phyloP scores from a whole-genome alignment of 2,113 vertebrate species.

The Hiodon alosoides region DNA sequence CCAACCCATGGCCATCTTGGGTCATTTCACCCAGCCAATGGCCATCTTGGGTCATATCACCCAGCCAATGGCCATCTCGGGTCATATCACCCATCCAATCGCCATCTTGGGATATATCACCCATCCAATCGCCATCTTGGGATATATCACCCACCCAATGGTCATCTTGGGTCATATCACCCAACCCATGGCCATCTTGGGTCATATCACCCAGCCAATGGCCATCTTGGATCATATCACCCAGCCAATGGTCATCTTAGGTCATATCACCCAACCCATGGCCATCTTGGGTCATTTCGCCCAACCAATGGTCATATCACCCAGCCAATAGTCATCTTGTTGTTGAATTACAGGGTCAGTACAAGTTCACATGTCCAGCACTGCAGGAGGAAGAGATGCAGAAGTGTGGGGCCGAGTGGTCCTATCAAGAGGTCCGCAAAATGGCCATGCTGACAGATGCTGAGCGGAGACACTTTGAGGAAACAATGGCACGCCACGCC shows the following conservation, averaged over 20 bases:
- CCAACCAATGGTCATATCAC: background rate
- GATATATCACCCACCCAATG: too few relatives aligned
- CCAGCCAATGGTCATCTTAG: too few relatives aligned
- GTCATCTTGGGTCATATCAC: background rate
- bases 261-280: too few relatives aligned
- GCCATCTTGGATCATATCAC: too few relatives aligned
- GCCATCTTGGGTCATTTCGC: too few relatives aligned
- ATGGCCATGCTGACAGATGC: slow-evolving; percentile 52
- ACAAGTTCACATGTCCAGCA: slow-evolving; percentile 58
- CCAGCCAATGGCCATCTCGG: background rate
- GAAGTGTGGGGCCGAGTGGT: slow-evolving; percentile 44
- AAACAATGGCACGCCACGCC: slow-evolving; percentile 47
- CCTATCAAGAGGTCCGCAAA: slow-evolving; percentile 57
- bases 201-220: too few relatives aligned
- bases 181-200: too few relatives aligned
- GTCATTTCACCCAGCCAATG: too few relatives aligned
- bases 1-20: too few relatives aligned
- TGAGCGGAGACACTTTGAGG: slow-evolving; percentile 61
- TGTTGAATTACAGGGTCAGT: slow-evolving; percentile 40
- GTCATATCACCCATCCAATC: too few relatives aligned
- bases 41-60: background rate
- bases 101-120: too few relatives aligned
- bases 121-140: too few relatives aligned
- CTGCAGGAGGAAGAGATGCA: slow-evolving; percentile 23
- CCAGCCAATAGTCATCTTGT: background rate